Evolutionary conservation across 2,888 invertebrate genomes (phyloP), one percentile per base, ranked within the genome.

Genomic region (Himalopsyche tibetana): DNA sequence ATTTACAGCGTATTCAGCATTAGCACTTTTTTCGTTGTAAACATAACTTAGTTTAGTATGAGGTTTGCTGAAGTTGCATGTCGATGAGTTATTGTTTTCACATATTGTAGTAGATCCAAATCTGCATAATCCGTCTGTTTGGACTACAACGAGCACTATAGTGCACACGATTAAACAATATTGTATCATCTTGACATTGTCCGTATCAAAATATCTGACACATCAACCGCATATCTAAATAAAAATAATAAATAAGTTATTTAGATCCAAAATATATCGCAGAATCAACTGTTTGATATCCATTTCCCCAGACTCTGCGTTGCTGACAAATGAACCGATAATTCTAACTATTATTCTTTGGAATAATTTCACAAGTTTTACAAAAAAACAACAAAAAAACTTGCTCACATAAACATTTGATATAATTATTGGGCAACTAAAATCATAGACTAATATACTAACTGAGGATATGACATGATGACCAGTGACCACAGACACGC

Each of bases 1-100:
- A 19, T 84, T 51, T 11, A 84, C 51, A 80, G 17, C 42, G 45
- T 84, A 84, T 51, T 84, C 84, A 15, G 84, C 84, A 84, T 45
- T 79, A 69, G 36, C 69, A 56, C 82, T 69, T 8, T 85, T 82
- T 63, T 82, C 74, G 11, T n/a, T 74, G 19, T 51, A 82, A 74
- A 69, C 19, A 38, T 82, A 45, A 15, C n/a, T 19, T n/a, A 63
- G 63, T 51, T 55, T 17, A 15, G 83, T 74, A 40, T 38, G 9
- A 28, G 40, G n/a, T 83, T 38, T 69, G 69, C 69, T 63, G n/a
- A 83, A 83, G 42, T 83, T 69, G 42, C 83, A 83, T 28, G 45
- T 38, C 74, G 74, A 74, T 5, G 74, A 36, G 15, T 28, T 74
- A 36, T 74, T 74, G 36, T 38, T 74, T 74, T 74, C 36, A 36